A percentile compares a stretch with the other conserved stretches of the same genome.
phyloP scores from a whole-genome alignment of 2,797 vertebrate species.

The Oryzias dopingdopingensis region DNA sequence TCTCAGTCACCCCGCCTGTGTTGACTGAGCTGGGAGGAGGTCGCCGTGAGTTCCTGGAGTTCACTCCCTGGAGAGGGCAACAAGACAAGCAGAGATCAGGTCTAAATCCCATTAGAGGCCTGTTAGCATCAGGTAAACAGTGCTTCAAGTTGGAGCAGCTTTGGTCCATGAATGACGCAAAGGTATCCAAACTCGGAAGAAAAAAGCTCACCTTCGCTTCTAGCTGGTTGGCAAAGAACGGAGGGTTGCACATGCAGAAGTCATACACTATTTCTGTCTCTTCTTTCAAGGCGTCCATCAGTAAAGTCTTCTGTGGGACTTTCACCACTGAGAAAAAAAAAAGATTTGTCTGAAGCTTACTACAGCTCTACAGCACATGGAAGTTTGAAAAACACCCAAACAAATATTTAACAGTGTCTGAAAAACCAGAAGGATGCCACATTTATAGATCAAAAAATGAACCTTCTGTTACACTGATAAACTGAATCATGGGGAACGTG shows the following conservation, averaged over 20 bases:
- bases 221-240: constrained; percentile 96
- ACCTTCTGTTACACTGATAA: no score
- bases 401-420: background rate
- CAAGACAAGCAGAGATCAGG: constrained; percentile 59
- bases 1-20: constrained; percentile 97
- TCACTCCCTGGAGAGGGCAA: constrained; percentile 84
- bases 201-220: constrained; percentile 87
- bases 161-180: background rate
- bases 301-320: constrained; percentile 97
- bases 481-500: no score
- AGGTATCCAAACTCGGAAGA: no score
- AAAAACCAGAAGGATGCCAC: background rate
- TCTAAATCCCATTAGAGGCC: constrained; percentile 57
- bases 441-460: no score
- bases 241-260: constrained; percentile 99
- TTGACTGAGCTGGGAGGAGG: constrained; percentile 97
- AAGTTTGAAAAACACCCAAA: background rate
- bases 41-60: constrained; percentile 93
- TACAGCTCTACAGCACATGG: background rate
- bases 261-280: constrained; percentile 93
- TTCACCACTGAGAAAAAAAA: constrained; percentile 85
- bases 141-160: constrained; percentile 1
- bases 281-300: constrained; percentile 97
- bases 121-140: constrained; percentile 38
- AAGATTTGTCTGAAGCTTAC: background rate